Base-by-base conservation (phyloP, 2,888 invertebrate species). In the Meteorus colon region DNA sequence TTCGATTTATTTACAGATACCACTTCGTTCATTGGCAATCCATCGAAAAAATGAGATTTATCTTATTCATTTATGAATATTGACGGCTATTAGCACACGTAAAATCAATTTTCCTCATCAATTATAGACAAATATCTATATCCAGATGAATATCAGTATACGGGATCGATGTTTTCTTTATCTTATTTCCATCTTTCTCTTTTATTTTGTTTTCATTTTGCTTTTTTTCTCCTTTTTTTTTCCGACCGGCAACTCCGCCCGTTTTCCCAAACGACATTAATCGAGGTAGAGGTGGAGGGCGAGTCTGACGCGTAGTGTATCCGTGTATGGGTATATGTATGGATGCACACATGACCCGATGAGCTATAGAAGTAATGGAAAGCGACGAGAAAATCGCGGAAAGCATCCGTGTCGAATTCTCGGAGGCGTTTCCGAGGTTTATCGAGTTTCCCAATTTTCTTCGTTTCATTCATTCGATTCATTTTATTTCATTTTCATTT, bases 371-470 rank as follows among this genome's bases (percentile, higher is more conserved):
- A 31, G 45, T 71, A 75, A 66, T 71, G 60, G 59, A 60, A 75
- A 71, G 66, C 27, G 68, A 62, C 29, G 59, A 63, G 69, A 74
- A 37, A 70, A 65, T 67, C 55, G 59, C 48, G 66, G 70, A 59
- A 27, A 66, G 71, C 55, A 72, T 75, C 70, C 71, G 65, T 59
- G 70, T 75, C 51, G 71, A 59, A 48, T 71, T 75, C 71, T 75
- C 75, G 60, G 60, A 71, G 75, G 71, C 45, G 78, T 75, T 79
- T 77, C 73, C 72, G 69, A 72, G 69, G 74, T 77, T 77, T 78
- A 78, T 74, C 73, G 70, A 71, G 45, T 76, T 69, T 29, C 74
- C 76, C 74, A 69, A 66, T 70, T 41, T 76, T 73, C 76, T 74
- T 73, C 73, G 45, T 74, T 75, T 74, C 72, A 68, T 74, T 72